A percentile compares a stretch with the other conserved stretches of the same genome.
These are phyloP conservation scores for Alsophila aescularia DNA, from an alignment of 2,888 invertebrate species.

Conservation along the genomic window DNA sequence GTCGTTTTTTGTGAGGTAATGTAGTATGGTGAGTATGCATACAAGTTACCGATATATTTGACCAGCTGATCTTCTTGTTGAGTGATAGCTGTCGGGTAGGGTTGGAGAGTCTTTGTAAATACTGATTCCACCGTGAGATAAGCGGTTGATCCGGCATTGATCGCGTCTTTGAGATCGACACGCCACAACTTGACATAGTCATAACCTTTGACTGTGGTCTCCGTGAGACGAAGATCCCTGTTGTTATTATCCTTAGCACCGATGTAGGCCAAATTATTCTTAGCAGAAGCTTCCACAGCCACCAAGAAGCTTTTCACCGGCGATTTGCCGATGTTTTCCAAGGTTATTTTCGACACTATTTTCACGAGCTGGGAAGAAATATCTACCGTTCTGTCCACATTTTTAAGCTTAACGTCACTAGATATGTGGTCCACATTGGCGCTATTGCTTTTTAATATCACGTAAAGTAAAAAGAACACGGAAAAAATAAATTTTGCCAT, in stretches of 20 bases:
- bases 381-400: conserved; percentile 94
- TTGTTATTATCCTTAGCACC: conserved; percentile 87
- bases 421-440: conserved; percentile 76
- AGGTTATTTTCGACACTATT: conserved; percentile 89
- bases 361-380: conserved; percentile 95
- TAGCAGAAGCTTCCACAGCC: conserved; percentile 86
- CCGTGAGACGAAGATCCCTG: conserved; percentile 82
- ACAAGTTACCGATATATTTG: conserved; percentile 92
- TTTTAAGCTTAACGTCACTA: conserved; percentile 87
- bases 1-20: conserved; percentile 92
- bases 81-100: conserved; percentile 94
- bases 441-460: conserved; percentile 58
- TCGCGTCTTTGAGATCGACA: conserved; percentile 85
- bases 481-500: conserved; percentile 69
- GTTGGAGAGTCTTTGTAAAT: conserved; percentile 89
- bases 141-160: conserved; percentile 84
- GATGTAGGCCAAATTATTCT: conserved; percentile 89
- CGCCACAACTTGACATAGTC: conserved; percentile 80
- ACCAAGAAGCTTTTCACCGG: conserved; percentile 89
- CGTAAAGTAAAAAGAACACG: conserved; percentile 63
- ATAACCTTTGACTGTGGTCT: conserved; percentile 80
- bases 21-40: conserved; percentile 93
- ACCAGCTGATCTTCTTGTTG: conserved; percentile 98
- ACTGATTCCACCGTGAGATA: conserved; percentile 88
- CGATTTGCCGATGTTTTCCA: conserved; percentile 92